Percentiles rank a stretch among this genome's conserved stretches.
phyloP scores from a whole-genome alignment of 2,888 invertebrate species.

The Furcula furcula region DNA sequence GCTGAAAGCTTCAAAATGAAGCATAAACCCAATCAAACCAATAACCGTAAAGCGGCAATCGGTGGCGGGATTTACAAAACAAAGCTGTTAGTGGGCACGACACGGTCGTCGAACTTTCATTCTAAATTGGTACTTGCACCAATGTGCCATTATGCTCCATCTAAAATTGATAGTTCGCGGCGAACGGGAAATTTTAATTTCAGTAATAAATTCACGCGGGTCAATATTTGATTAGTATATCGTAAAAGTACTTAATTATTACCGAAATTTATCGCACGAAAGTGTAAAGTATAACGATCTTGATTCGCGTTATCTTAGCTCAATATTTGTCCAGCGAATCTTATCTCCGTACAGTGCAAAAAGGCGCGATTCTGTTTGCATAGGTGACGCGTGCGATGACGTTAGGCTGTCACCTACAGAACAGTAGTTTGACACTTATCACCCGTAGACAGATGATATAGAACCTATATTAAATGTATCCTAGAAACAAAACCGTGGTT shows the following conservation, averaged over 20 bases:
- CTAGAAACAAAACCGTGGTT: too few relatives aligned
- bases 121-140: constrained; percentile 34
- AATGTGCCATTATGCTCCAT: constrained; percentile 10
- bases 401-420: constrained; percentile 46
- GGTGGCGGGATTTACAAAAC: constrained; percentile 53
- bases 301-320: constrained; percentile 59
- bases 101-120: constrained; percentile 53
- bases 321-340: constrained; percentile 62
- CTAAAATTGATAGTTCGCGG: constrained; percentile 21
- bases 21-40: constrained; percentile 56
- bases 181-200: constrained; percentile 9
- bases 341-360: constrained; percentile 62
- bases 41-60: constrained; percentile 56
- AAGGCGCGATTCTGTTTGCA: constrained; percentile 58
- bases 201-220: constrained; percentile 20
- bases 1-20: constrained; percentile 55
- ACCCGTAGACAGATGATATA: constrained; percentile 24
- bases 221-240: constrained; percentile 42
- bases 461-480: too few relatives aligned
- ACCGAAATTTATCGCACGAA: constrained; percentile 57
- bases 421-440: neutral
- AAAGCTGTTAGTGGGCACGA: constrained; percentile 41
- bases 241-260: constrained; percentile 51
- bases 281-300: constrained; percentile 76
- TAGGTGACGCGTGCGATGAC: constrained; percentile 59